Base-by-base conservation (phyloP, 2,113 vertebrate species). In the Pavo muticus region DNA sequence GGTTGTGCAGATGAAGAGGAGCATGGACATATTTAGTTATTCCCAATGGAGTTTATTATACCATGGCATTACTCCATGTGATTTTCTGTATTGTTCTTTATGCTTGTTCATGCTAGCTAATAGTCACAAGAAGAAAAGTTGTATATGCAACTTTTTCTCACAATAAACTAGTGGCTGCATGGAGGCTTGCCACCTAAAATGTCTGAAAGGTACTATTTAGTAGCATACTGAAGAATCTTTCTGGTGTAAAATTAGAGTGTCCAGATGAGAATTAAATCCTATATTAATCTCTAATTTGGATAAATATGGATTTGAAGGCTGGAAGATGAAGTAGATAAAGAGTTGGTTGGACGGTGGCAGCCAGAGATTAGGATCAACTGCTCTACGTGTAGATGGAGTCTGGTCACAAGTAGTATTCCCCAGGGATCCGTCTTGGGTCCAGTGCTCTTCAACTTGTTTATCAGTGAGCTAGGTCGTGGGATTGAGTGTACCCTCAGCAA, bases 31-130 rank as follows among this genome's bases (percentile, higher is more conserved):
- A 35, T 42, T 81, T 74, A 47, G 7, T 52, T 21, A 19, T 32
- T 70, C 29, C 6, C 25, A 20, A 17, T 37, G 14, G 24, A 24
- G 9, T 8, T 40, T 68, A 25, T 10, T 17, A 15, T 5, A 42
- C 6, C 6, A 37, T 11, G 32, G 2, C 1, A 0, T 45, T 39
- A 0, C 44, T 91, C 7, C 6, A 30, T 32, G 27, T 1, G 0
- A 11, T 74, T 80, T 75, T 75, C 5, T 24, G 45, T 39, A 17
- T 30, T 57, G 15, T n/a, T 42, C 29, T 69, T 45, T 14, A 47
- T 12, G 48, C 32, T 45, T 40, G 3, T 24, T 0, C 0, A 4
- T 32, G 32, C 20, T 35, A 74, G 14, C 3, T 67, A 35, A n/a
- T 9, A 61, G 18, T 18, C 0, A 0, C 2, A 21, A 11, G 32